These are phyloP conservation scores for Hapalemur alaotrensis DNA, from an alignment of 2,797 vertebrate genomes.

Conservation along the genomic window DNA sequence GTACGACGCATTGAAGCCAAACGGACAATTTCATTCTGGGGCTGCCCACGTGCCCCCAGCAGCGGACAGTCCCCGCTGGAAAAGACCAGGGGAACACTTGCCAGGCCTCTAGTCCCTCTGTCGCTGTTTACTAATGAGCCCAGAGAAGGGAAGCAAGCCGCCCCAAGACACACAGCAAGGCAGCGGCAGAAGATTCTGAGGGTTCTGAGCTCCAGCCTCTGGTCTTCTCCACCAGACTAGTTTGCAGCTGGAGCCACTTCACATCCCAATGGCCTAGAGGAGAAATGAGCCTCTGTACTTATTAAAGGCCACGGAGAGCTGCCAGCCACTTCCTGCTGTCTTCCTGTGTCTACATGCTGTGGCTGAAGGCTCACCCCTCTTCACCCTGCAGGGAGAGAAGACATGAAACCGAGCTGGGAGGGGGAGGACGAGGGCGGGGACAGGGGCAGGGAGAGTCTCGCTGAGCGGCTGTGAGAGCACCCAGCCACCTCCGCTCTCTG, in stretches of 20 bases:
- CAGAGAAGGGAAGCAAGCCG: background rate
- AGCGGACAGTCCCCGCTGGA: too few relatives aligned
- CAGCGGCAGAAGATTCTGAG: background rate
- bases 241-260: background rate
- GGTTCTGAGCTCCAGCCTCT: background rate
- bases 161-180: background rate
- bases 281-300: background rate
- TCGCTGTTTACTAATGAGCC: background rate
- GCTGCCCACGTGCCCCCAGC: background rate
- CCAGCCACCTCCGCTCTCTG: accelerated
- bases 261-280: accelerated
- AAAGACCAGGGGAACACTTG: background rate
- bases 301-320: background rate
- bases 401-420: accelerated
- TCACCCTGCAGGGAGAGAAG: background rate
- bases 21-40: background rate
- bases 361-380: background rate
- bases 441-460: accelerated
- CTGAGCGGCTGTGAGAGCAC: background rate
- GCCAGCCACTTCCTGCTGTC: background rate
- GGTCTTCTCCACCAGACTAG: background rate
- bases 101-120: background rate
- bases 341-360: background rate
- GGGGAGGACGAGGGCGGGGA: accelerated
- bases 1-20: accelerated